phyloP scores from a whole-genome alignment of 2,113 vertebrate species.

The Grammomys dolichurus region DNA sequence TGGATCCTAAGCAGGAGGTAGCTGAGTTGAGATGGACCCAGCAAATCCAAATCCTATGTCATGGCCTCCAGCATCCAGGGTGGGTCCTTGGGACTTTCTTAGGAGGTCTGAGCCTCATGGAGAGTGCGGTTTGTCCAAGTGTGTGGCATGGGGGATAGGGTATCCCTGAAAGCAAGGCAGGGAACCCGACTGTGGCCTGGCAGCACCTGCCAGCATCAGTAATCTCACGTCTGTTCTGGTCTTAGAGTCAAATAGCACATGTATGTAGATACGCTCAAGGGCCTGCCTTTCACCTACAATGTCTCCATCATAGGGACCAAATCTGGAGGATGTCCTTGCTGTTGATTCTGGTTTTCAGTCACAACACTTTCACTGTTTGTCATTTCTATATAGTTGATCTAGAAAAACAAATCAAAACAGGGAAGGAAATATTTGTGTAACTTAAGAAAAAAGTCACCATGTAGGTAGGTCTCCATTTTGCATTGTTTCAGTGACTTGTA shows the following conservation, averaged over 20 bases:
- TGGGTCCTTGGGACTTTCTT: not conserved
- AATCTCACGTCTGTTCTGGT: not conserved
- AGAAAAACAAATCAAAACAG: not conserved
- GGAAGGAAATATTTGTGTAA: not conserved
- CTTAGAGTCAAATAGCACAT: not conserved
- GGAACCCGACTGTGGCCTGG: not conserved
- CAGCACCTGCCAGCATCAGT: not conserved
- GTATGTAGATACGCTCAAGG: not conserved
- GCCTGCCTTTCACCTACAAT: not conserved
- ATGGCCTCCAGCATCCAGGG: not conserved
- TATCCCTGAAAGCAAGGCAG: not conserved
- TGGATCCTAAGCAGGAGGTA: not conserved
- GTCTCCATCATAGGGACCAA: conserved; percentile 26
- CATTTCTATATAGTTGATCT: conserved; percentile 40
- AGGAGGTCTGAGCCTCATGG: not conserved
- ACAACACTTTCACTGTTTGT: conserved; percentile 34
- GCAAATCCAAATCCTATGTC: not conserved
- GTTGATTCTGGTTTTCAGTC: conserved; percentile 73
- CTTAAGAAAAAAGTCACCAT: not conserved
- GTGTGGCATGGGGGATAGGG: not conserved
- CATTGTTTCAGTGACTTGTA: not conserved
- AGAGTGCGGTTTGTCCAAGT: not conserved
- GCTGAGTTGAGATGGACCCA: not conserved
- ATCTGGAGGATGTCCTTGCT: conserved; percentile 4
- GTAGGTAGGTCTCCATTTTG: not conserved